Evolutionary conservation across 2,888 invertebrate species (phyloP), one percentile per base, ranked within the genome.

Genomic region (Digitonthophagus gazella): DNA sequence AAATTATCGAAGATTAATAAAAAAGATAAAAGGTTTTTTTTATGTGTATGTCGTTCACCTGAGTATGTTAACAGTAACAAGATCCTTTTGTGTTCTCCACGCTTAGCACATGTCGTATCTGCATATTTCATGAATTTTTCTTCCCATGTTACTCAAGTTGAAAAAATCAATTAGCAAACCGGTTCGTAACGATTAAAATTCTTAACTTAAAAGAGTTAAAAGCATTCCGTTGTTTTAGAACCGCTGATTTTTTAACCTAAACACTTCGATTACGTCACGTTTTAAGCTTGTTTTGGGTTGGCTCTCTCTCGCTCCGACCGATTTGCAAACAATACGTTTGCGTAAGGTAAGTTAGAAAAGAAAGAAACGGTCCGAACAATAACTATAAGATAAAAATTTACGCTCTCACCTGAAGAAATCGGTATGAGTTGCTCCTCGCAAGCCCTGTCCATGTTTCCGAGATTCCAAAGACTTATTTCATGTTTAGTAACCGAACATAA

Each of bases 381-480:
- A 61, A 61, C 16, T 18, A 5, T 61, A 16, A 61, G 18, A 61
- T 19, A 18, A 18, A 58, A 15, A 58, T 15, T 15, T 19, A 16
- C 64, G 22, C 64, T 75, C 77, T 79, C 75, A 81, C 81, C 81
- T 73, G 81, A 81, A 68, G 80, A 81, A 65, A 81, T 67, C 55
- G 80, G 80, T 66, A 81, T 77, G 22, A 80, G 74, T 67, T 76
- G 74, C 72, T 80, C 80, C 74, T 80, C 72, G 58, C 57, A 66
- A 19, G 66, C 61, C 16, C 67, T 58, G 44, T 72, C 71, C 72
- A 72, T 72, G 19, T 19, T 58, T 57, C 57, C 57, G 14, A 57
- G n/a, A 22, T 22, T 22, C 6, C 22, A 44, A 2, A 5, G 8
- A 44, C 28, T 44, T 44, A 44, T 44, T 44, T 44, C 28, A 44